Conservation (phyloP, 2,113 vertebrate genomes). For the Pampusana beccarii region DNA sequence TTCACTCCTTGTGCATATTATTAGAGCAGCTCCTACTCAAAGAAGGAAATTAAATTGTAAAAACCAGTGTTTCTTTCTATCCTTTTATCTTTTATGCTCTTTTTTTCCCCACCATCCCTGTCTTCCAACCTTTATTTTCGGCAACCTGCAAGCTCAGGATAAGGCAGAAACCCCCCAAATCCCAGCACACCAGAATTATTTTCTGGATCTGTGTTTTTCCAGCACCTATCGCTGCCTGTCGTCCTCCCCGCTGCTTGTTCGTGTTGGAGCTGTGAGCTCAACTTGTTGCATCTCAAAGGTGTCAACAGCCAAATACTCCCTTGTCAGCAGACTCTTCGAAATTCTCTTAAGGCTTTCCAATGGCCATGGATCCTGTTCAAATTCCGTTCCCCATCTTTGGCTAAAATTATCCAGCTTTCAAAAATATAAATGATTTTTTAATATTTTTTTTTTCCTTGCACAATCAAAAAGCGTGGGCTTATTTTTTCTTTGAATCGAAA, state of each 20-base stretch:
- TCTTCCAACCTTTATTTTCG: background rate
- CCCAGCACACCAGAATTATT: too few species aligned
- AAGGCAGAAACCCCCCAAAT: background rate
- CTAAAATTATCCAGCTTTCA: conserved; percentile 25
- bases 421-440: background rate
- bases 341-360: conserved; percentile 27
- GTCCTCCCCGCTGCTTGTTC: background rate
- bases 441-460: background rate
- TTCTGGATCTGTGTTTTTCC: background rate
- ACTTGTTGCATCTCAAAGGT: background rate
- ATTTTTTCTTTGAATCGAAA: background rate
- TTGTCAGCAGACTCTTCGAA: background rate
- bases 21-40: conserved; percentile 10
- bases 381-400: background rate
- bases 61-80: background rate
- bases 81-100: background rate
- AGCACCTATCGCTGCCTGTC: background rate
- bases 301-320: conserved; percentile 16
- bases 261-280: background rate
- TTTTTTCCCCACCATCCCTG: background rate
- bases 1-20: background rate
- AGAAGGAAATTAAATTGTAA: background rate
- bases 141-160: background rate
- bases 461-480: background rate
- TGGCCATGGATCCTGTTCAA: background rate